These are phyloP conservation scores for Cephalopterus ornatus DNA, from an alignment of 2,113 vertebrate species.

Conservation along the genomic window DNA sequence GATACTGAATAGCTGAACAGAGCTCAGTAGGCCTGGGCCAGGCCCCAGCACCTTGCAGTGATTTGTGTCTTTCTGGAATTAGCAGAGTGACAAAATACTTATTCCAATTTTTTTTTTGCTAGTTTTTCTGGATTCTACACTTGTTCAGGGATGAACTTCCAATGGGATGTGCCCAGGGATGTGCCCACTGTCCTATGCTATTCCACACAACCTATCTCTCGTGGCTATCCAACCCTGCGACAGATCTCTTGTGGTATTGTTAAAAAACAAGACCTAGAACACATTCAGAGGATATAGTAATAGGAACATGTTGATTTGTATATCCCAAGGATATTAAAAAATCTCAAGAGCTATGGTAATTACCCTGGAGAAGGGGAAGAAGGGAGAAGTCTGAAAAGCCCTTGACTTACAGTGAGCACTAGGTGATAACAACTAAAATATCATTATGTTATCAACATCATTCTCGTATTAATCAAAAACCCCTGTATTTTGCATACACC, in stretches of 20 bases:
- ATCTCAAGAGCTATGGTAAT: not conserved
- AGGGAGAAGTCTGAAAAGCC: not conserved
- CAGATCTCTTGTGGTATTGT: not conserved
- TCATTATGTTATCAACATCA: not conserved
- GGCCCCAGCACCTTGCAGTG: too few relatives aligned
- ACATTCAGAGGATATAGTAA: not conserved
- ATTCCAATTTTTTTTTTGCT: not conserved
- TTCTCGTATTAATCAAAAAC: not conserved
- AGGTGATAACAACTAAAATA: not conserved
- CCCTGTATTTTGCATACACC: not conserved
- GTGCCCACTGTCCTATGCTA: not conserved
- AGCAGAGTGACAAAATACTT: not conserved
- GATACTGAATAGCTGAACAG: not conserved
- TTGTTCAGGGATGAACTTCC: not conserved
- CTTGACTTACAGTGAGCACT: not conserved
- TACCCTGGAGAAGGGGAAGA: not conserved
- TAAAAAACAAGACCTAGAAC: not conserved
- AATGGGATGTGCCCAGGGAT: not conserved
- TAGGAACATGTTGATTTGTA: not conserved
- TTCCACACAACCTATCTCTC: not conserved
- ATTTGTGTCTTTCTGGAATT: not conserved
- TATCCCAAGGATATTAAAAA: not conserved
- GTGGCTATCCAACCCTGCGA: too few relatives aligned
- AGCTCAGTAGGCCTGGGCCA: too few relatives aligned
- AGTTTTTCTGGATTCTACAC: not conserved